Conservation (phyloP, 2,113 vertebrate species). For the Amphiprion ocellaris region DNA sequence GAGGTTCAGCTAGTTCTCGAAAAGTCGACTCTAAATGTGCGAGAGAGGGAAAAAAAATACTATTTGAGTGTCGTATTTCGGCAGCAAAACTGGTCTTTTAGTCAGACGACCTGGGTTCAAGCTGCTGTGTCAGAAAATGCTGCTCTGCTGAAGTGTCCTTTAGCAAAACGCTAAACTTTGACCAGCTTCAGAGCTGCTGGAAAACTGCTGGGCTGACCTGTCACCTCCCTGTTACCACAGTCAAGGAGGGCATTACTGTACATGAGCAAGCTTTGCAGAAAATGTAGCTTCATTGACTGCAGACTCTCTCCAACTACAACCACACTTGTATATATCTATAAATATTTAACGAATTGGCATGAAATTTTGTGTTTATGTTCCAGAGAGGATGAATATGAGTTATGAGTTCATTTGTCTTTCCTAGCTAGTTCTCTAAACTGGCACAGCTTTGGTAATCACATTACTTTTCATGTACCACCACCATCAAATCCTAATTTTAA, state of each 20-base stretch:
- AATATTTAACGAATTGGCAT: neutral
- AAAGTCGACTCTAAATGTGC: slow-evolving; percentile 41
- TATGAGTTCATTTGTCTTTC: no score
- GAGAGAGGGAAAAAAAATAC: slow-evolving; percentile 13
- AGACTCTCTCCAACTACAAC: neutral
- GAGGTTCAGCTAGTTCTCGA: slow-evolving; percentile 18
- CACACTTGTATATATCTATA: neutral
- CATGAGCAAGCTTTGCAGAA: no score
- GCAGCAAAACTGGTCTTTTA: slow-evolving; percentile 26
- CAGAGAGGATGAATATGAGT: neutral
- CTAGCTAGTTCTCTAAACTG: no score
- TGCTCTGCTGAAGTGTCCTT: slow-evolving; percentile 2
- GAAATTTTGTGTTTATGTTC: accelerated
- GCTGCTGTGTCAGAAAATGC: slow-evolving; percentile 30
- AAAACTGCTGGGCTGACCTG: neutral
- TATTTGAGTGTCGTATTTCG: slow-evolving; percentile 9
- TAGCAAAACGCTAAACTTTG: slow-evolving; percentile 3
- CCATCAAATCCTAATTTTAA: no score
- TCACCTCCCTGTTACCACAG: neutral
- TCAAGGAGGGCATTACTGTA: neutral
- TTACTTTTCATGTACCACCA: no score
- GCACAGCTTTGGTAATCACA: no score
- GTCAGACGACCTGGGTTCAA: slow-evolving; percentile 15
- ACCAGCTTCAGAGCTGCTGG: neutral
- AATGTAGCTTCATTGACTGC: no score